phyloP scores from a whole-genome alignment of 2,797 vertebrate genomes.

The Pitangus sulphuratus region DNA sequence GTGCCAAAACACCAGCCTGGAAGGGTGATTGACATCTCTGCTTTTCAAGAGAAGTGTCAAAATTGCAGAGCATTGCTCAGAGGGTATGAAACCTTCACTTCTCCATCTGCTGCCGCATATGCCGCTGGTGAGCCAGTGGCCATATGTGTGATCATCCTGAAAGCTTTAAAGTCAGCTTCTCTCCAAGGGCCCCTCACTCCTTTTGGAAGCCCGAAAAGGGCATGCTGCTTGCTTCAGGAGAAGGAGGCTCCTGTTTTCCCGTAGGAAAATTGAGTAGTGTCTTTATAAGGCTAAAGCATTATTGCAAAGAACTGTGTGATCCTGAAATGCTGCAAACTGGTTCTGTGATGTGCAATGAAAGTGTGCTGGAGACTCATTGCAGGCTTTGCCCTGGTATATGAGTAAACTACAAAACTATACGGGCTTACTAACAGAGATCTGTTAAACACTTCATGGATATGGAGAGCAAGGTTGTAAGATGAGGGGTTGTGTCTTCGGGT shows the following conservation, averaged over 20 bases:
- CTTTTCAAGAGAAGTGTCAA: conserved; percentile 14
- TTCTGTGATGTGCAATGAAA: neutral
- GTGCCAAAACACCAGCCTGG: neutral
- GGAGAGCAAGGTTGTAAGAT: neutral
- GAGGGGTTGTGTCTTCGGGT: neutral
- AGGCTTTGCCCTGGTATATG: neutral
- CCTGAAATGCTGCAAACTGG: neutral
- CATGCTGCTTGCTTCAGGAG: neutral
- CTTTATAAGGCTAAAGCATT: neutral
- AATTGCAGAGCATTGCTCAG: conserved; percentile 9
- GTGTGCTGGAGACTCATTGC: neutral
- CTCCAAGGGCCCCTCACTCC: neutral
- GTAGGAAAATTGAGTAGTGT: neutral
- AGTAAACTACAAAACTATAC: neutral
- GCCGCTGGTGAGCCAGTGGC: neutral
- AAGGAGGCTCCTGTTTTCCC: neutral
- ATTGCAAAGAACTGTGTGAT: neutral
- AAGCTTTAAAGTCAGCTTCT: neutral
- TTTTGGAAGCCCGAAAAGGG: neutral
- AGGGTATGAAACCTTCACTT: neutral
- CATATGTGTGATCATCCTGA: neutral
- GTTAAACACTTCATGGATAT: neutral
- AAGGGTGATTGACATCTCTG: conserved; percentile 11
- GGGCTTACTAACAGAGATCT: neutral
- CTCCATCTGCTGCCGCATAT: neutral